phyloP scores from a whole-genome alignment of 1,140 invertebrate genomes.

The Thaumatotibia leucotreta region DNA sequence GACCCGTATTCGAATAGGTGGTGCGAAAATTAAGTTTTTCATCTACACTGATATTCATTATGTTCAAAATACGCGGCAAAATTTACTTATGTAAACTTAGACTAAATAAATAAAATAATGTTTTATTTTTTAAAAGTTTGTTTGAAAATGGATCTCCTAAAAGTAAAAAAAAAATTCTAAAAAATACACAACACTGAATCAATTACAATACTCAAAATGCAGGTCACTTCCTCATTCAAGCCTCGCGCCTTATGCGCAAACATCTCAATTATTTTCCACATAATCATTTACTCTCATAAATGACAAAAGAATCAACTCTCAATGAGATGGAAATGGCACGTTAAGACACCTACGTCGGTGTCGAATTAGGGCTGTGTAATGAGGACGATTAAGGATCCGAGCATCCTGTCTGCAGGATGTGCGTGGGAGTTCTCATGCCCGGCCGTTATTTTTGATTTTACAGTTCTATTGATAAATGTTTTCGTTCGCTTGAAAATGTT shows the following conservation, averaged over 20 bases:
- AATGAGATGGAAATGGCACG: slow-evolving; percentile 45
- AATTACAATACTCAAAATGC: background rate
- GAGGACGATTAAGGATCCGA: slow-evolving; percentile 47
- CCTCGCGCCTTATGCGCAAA: background rate
- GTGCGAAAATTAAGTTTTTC: no score
- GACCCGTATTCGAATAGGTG: no score
- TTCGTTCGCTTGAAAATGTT: no score
- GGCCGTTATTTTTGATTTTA: background rate
- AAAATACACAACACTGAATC: no score
- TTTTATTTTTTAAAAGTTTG: no score
- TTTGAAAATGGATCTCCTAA: no score
- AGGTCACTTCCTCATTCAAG: background rate
- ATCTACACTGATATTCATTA: no score
- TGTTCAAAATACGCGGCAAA: no score
- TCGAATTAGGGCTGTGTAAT: slow-evolving; percentile 50
- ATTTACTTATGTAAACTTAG: no score
- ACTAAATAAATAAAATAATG: no score
- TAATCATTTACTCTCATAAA: slow-evolving; percentile 11
- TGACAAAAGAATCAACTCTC: slow-evolving; percentile 27
- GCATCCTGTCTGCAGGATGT: slow-evolving; percentile 44
- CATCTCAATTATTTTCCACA: background rate
- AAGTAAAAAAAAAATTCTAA: no score
- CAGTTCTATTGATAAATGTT: background rate
- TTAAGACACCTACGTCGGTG: slow-evolving; percentile 30
- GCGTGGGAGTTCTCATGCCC: slow-evolving; percentile 27